Base-by-base conservation (phyloP, 37 sponge, comb jelly and placozoan genomes). In the Cladorhizidae sp. region DNA sequence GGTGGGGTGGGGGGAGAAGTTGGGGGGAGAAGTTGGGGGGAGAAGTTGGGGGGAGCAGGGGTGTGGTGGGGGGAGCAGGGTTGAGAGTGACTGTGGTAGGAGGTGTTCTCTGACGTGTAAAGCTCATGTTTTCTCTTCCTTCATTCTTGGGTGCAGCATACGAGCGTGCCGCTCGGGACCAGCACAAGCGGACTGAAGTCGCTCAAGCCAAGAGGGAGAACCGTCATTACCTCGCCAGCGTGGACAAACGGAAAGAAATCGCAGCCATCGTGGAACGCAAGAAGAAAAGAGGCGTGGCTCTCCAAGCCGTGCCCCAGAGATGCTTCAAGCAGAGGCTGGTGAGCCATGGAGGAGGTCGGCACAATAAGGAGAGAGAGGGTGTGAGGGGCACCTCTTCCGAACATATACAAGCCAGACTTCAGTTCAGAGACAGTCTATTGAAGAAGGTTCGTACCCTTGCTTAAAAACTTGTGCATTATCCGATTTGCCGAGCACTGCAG, bases 141-240 rank as follows among this genome's bases (percentile, higher is more conserved):
- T n/a, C n/a, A n/a, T n/a, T n/a, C n/a, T n/a, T n/a, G n/a, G n/a
- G n/a, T n/a, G n/a, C n/a, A 95, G 97, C 94, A 18, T 94, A 96
- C 72, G 90, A 94, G 37, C 75, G 80, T 33, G 97, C 94, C 40
- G 94, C 94, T 51, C 77, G 90, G 26, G 87, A 96, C 28, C 97
- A 96, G 78, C 76, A 65, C 69, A 61, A 93, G 71, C 72, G 95
- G 22, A 91, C 90, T 29, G 99, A 98, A 64, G 57, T 96, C 12
- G 86, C 94, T 26, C 96, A 94, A 75, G 93, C 86, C 5, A 95
- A 90, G 65, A 93, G 88, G 57, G 93, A 98, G 59, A 93, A 75
- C 52, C 45, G 50, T 18, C 83, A 83, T 62, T 95, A 87, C 88
- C 64, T 98, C 29, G 72, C 89, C 57, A 91, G 79, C 56, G 87